phyloP scores from a whole-genome alignment of 2,888 invertebrate genomes.

The Nipponacmea schrenckii region DNA sequence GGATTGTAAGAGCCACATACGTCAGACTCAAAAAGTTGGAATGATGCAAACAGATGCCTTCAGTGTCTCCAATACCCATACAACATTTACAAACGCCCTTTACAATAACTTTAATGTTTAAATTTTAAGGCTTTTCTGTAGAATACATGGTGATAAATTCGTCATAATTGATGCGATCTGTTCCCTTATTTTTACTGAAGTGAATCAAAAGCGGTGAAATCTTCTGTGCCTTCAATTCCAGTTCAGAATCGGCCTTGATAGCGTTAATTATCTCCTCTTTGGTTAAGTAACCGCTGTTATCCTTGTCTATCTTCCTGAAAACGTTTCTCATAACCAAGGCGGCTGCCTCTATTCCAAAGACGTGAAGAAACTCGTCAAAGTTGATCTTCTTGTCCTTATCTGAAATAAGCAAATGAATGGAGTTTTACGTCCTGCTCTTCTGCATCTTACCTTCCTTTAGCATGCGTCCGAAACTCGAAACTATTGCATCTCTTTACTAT shows the following conservation, averaged over 20 bases:
- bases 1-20: too few species aligned
- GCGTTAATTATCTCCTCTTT: constrained; percentile 51
- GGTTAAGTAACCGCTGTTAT: constrained; percentile 54
- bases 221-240: constrained; percentile 48
- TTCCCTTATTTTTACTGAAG: constrained; percentile 3
- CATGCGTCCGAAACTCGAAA: too few species aligned
- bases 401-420: not conserved
- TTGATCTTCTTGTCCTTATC: constrained; percentile 39
- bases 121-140: not conserved
- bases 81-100: too few species aligned
- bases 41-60: too few species aligned
- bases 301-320: constrained; percentile 49
- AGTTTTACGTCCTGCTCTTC: constrained; percentile 1
- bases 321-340: constrained; percentile 42
- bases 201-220: constrained; percentile 47
- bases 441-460: constrained; percentile 29
- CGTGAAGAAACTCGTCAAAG: constrained; percentile 54
- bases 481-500: too few species aligned
- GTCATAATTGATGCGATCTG: not conserved
- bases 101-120: not conserved
- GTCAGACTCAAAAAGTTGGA: too few species aligned
- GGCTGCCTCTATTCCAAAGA: constrained; percentile 43
- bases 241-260: constrained; percentile 44
- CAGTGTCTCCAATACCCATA: too few species aligned
- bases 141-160: constrained; percentile 1